Evolutionary conservation across 2,888 invertebrate species (phyloP).

Genomic region (Apotomis betuletana): DNA sequence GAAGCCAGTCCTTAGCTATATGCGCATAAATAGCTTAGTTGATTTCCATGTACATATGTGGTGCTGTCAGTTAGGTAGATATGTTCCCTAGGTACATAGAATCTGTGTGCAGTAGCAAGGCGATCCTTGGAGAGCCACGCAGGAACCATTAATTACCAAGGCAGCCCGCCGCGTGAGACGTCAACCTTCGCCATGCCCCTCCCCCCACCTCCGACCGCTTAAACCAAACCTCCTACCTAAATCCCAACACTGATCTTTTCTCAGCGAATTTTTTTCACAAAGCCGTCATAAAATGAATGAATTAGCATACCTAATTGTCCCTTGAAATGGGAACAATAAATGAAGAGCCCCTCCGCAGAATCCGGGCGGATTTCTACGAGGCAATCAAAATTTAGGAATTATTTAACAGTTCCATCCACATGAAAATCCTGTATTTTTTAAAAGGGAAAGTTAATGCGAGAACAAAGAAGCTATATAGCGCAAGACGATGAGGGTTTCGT

Average conservation of each 20-base stretch:
- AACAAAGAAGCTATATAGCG: conserved; percentile 62
- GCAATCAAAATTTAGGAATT: conserved; percentile 78
- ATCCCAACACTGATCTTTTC: conserved; percentile 67
- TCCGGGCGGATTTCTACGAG: conserved; percentile 69
- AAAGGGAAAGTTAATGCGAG: conserved; percentile 60
- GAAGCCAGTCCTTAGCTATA: conserved; percentile 53
- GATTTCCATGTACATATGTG: conserved; percentile 9
- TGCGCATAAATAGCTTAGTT: neutral
- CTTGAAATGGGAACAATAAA: conserved; percentile 73
- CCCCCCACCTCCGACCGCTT: conserved; percentile 46
- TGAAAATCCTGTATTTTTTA: conserved; percentile 64
- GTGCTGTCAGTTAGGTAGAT: neutral
- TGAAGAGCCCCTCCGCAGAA: conserved; percentile 64
- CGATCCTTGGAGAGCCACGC: conserved; percentile 60
- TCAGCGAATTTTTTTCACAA: conserved; percentile 62
- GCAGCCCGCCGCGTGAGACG: conserved; percentile 57
- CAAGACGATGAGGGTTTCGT: conserved; percentile 53
- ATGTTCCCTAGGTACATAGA: conserved; percentile 44
- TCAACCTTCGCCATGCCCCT: conserved; percentile 52
- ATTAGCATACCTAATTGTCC: conserved; percentile 81
- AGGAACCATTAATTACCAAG: conserved; percentile 64
- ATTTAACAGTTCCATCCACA: conserved; percentile 70
- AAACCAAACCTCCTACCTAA: conserved; percentile 55
- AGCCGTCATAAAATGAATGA: conserved; percentile 74
- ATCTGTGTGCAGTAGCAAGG: conserved; percentile 52